Percentiles rank a stretch among this genome's conserved stretches.
Evolutionary conservation across 2,797 vertebrate genomes (phyloP).

Genomic region (Chrysolophus pictus): DNA sequence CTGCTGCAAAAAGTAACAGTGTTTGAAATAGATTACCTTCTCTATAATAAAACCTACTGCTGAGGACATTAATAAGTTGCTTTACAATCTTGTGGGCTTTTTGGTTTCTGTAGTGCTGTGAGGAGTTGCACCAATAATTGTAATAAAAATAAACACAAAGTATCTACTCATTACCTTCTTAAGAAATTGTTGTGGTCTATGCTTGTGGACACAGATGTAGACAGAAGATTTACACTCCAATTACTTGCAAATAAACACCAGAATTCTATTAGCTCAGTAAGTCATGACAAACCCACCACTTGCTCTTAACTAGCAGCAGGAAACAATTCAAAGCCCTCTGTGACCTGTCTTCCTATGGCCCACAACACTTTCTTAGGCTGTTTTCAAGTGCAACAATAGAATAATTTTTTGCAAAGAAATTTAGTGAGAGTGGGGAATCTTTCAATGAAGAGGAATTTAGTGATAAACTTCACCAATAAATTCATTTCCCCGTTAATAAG

Average conservation of each 20-base stretch:
- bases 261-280: slow-evolving; percentile 8
- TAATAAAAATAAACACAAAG: neutral
- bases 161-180: neutral
- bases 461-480: neutral
- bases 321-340: neutral
- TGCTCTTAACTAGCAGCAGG: neutral
- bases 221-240: neutral
- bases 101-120: neutral
- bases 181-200: neutral
- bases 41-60: neutral
- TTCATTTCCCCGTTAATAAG: neutral
- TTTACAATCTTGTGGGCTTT: neutral
- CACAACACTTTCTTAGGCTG: neutral
- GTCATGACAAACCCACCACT: neutral
- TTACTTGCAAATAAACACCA: slow-evolving; percentile 24
- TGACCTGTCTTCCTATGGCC: neutral
- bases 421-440: neutral
- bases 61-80: neutral
- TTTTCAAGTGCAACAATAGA: neutral
- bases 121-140: neutral
- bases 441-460: neutral
- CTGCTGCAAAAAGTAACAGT: neutral
- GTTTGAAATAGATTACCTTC: neutral
- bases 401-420: neutral
- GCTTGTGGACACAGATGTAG: neutral